Percentiles rank a stretch among this genome's conserved stretches.
Conservation (phyloP, 2,888 invertebrate genomes). For the Chymomyza caudatula region DNA sequence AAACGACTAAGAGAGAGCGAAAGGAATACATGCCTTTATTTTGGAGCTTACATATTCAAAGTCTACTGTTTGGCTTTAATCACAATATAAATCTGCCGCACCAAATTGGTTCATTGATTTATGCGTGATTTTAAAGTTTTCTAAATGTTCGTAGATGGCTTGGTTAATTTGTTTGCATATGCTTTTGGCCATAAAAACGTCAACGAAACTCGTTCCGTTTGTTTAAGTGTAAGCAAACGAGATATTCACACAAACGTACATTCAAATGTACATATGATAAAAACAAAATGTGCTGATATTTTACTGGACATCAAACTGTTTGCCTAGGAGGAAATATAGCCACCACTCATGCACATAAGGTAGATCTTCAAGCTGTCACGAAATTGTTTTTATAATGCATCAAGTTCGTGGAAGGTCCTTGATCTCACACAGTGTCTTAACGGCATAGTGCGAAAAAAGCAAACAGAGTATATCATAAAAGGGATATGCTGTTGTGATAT, state of each 20-base stretch:
- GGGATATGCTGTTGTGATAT: slow-evolving; percentile 35
- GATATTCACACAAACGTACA: slow-evolving; percentile 1
- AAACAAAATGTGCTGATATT: slow-evolving; percentile 7
- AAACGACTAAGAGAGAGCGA: too few species aligned
- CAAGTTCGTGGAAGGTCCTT: slow-evolving; percentile 66
- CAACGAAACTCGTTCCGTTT: slow-evolving; percentile 54
- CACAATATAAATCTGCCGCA: background rate
- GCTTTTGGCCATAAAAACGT: slow-evolving; percentile 49
- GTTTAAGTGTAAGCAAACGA: slow-evolving; percentile 32
- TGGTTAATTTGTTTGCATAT: slow-evolving; percentile 44
- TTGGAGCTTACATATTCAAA: background rate
- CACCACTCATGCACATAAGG: background rate
- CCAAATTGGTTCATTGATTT: slow-evolving; percentile 28
- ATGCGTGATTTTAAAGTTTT: slow-evolving; percentile 39
- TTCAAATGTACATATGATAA: slow-evolving; percentile 15
- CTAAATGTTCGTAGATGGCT: slow-evolving; percentile 22
- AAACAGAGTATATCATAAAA: slow-evolving; percentile 3
- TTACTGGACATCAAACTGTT: slow-evolving; percentile 4
- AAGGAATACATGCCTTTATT: background rate
- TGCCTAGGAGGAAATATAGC: background rate
- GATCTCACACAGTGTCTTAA: slow-evolving; percentile 32
- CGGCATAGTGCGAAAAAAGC: slow-evolving; percentile 13
- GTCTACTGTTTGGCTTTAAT: too few species aligned
- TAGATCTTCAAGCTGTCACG: too few species aligned
- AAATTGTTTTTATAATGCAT: too few species aligned